Percentiles rank a stretch among this genome's conserved stretches.
Conservation (phyloP, 1,140 invertebrate genomes). For the Arctopsyche grandis region DNA sequence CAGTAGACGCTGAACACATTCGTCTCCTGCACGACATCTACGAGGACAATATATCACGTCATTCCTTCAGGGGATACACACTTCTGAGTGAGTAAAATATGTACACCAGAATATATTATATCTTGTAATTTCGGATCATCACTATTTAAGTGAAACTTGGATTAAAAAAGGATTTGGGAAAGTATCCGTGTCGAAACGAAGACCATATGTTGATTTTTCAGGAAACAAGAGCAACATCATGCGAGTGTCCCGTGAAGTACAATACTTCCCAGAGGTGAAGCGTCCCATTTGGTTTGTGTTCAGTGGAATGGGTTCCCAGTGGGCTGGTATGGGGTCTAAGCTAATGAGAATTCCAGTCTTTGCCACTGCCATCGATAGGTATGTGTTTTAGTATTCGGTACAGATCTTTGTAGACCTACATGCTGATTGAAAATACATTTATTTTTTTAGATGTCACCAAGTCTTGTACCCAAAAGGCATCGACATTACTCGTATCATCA, state of each 20-base stretch:
- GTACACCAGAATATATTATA: neutral
- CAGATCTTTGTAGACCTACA: too few species aligned
- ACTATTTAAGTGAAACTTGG: too few species aligned
- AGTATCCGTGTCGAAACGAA: neutral
- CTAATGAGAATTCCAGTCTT: constrained; percentile 76
- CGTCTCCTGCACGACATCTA: constrained; percentile 68
- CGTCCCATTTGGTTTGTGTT: constrained; percentile 89
- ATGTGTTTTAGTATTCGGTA: too few species aligned
- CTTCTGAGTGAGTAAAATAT: constrained; percentile 62
- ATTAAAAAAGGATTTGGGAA: too few species aligned
- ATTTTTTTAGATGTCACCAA: too few species aligned
- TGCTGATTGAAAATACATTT: too few species aligned
- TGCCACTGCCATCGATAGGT: constrained; percentile 73
- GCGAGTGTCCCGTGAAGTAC: constrained; percentile 62
- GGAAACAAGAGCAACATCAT: constrained; percentile 59
- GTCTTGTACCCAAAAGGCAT: too few species aligned
- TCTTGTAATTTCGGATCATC: too few species aligned
- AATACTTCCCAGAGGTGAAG: constrained; percentile 70
- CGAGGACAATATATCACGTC: constrained; percentile 66
- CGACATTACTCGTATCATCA: too few species aligned
- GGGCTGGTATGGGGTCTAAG: constrained; percentile 82
- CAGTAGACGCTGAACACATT: constrained; percentile 69
- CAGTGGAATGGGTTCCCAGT: constrained; percentile 92
- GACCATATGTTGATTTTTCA: constrained; percentile 42
- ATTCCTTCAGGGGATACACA: constrained; percentile 70